These are phyloP conservation scores for Fukomys damarensis DNA, from an alignment of 2,113 vertebrate species.

Conservation along the genomic window DNA sequence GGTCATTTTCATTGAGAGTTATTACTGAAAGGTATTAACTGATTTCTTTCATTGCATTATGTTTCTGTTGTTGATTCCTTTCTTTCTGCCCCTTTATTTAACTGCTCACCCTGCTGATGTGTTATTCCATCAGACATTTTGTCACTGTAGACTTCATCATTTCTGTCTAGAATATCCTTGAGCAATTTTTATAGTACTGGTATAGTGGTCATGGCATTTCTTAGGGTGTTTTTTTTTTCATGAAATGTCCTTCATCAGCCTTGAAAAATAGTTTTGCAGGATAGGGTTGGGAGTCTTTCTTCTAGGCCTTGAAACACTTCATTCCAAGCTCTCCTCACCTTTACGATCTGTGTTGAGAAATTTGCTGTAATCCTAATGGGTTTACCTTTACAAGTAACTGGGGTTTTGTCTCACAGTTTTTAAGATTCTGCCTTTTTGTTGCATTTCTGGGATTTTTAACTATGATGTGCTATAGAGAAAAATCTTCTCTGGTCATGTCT, in stretches of 20 bases:
- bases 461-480: no score
- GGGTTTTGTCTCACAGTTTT: neutral
- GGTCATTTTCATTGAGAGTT: neutral
- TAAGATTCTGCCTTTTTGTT: no score
- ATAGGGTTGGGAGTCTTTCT: neutral
- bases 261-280: neutral
- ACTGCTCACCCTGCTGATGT: neutral
- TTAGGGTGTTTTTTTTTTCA: no score
- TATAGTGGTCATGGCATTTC: no score
- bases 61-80: neutral
- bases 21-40: neutral
- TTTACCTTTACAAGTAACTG: neutral
- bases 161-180: no score
- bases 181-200: no score
- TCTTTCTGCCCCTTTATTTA: neutral
- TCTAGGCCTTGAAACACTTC: neutral
- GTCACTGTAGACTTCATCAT: no score
- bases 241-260: no score
- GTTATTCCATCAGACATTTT: no score
- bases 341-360: neutral
- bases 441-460: no score
- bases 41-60: neutral
- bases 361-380: neutral
- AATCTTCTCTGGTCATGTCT: no score
- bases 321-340: neutral